Base-by-base conservation (phyloP, 2,113 vertebrate genomes). In the Labrus mixtus region DNA sequence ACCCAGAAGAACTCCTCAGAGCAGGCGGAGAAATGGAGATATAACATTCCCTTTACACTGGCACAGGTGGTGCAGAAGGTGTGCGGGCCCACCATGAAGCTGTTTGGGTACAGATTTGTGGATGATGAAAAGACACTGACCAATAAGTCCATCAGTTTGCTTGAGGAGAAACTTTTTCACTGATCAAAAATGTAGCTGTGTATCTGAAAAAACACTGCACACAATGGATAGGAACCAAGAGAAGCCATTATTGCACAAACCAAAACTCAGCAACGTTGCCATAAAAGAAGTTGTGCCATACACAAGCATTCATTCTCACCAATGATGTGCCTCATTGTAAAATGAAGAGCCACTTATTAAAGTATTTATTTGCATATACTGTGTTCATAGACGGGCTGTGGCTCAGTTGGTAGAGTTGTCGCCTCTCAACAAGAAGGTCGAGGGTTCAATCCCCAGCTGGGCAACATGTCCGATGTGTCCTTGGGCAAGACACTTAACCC, bases 1-100 rank as follows among this genome's bases (percentile, higher is more conserved):
- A 99, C 98, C 0, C 96, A 96, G 87, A 98, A 96, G 76, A 98
- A 99, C 93, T 98, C 97, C 8, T 97, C 97, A 0, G 96, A 98
- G 87, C 97, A 99, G 89, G 96, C 96, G 0, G 96, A 98, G 87
- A 98, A 99, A 86, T 99, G 98, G 98, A 93, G 98, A 22, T 96
- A 96, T 84, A 94, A 90, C 85, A 97, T 99, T 74, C 97, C 97
- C 43, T 98, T 97, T 90, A 96, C 97, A 81, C 87, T 99, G 81
- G 97, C 95, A 0, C 96, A 97, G 92, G 95, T 96, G 66, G 97
- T 99, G 61, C 98, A 99, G 93, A 93, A 93, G 0, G 95, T 95
- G 74, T 99, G 98, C 6, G 95, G 91, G 15, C 95, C 96, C 0
- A 94, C 96, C 87, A 98, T 99, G 97, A 93, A 57, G 20, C 90